Percentiles rank a stretch among this genome's conserved stretches.
Conservation (phyloP, 2,113 vertebrate species). For the Ammospiza nelsoni region DNA sequence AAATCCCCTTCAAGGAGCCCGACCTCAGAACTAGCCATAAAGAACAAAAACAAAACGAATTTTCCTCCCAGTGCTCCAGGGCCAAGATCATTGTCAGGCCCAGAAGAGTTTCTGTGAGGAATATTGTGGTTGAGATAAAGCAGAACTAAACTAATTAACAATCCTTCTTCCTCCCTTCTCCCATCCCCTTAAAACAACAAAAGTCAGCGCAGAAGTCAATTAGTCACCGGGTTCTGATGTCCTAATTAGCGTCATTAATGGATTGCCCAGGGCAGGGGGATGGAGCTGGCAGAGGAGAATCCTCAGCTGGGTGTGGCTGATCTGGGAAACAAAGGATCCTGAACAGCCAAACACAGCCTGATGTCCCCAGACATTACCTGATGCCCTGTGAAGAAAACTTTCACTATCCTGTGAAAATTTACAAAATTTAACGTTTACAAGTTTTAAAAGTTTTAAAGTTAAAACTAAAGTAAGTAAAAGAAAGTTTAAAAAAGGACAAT, state of each 20-base stretch:
- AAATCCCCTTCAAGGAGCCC: not conserved
- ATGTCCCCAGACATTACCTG: not conserved
- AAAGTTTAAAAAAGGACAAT: not conserved
- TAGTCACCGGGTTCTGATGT: conserved; percentile 40
- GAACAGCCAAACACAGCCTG: not conserved
- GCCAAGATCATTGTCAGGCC: not conserved
- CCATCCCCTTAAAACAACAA: not conserved
- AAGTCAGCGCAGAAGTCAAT: not conserved
- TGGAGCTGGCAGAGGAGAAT: not conserved
- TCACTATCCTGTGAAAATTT: not conserved
- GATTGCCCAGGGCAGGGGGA: conserved; percentile 13
- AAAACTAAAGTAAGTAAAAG: too few species aligned
- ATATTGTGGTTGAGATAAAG: conserved; percentile 33
- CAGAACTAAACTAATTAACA: conserved; percentile 57
- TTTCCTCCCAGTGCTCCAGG: not conserved
- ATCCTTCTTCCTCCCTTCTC: not conserved
- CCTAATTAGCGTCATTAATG: conserved; percentile 56
- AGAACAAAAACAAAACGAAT: not conserved
- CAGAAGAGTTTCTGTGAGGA: not conserved
- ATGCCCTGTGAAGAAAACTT: not conserved
- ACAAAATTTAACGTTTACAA: not conserved
- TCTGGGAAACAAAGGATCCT: conserved; percentile 9
- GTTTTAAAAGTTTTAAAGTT: not conserved
- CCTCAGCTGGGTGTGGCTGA: conserved; percentile 17
- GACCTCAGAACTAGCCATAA: accelerated